Evolutionary conservation across 2,888 invertebrate species (phyloP), one percentile per base, ranked within the genome.

Genomic region (Eupithecia abbreviata): DNA sequence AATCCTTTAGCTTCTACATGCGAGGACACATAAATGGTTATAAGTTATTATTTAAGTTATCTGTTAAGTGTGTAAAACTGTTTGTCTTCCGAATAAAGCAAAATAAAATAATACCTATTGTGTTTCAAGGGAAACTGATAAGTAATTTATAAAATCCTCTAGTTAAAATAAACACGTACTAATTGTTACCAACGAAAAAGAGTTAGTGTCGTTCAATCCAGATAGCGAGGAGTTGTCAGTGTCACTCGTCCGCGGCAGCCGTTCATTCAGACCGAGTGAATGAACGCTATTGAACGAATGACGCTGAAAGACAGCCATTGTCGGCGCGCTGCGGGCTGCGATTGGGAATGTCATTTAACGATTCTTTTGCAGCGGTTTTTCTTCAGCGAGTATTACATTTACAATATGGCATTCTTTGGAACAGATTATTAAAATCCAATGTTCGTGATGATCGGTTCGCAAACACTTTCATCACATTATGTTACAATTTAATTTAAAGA

Each of bases 221-320:
- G 66, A 15, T 42, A 42, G 42, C 41, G 15, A 41, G 41, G 66
- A 42, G 42, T 9, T 42, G 66, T 42, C 66, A 66, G 66, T 30
- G 30, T 30, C 13, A 42, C 66, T 12, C 42, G 13, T 41, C 55
- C 41, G 5, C 65, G 42, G 42, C 18, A 15, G 42, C 42, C 0
- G n/a, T 88, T 86, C 86, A 88, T 87, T 86, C 85, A 77, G 83
- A 84, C 82, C 82, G 84, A 87, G 84, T 84, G 86, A 86, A 84
- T 85, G 84, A 84, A 83, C 65, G 82, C 86, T 82, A 86, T 89
- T 87, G 87, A 13, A 65, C 49, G 74, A 77, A 74, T 49, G 70
- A 68, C 43, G n/a, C 84, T 88, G 87, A 89, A 87, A 88, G 89
- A 88, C 89, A 87, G 88, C 87, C 86, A 90, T 90, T 90, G 89